A percentile compares a stretch with the other conserved stretches of the same genome.
Conservation (phyloP, 2,113 vertebrate species). For the Seriola dumerili region DNA sequence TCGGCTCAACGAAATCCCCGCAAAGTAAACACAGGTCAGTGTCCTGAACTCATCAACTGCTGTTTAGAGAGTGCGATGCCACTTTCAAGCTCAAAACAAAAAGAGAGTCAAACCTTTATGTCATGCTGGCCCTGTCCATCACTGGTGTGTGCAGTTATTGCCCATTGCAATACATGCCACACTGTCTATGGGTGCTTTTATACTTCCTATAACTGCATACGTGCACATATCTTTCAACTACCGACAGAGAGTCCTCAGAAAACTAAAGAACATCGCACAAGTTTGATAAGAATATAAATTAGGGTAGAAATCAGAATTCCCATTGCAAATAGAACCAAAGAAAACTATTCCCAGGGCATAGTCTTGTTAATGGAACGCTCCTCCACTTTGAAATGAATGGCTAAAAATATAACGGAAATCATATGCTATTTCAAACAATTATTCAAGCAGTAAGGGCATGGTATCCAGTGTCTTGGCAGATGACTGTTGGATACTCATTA, state of each 20-base stretch:
- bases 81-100: slow-evolving; percentile 21
- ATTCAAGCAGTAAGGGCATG: slow-evolving; percentile 27
- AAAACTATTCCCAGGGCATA: slow-evolving; percentile 49
- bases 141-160: not conserved
- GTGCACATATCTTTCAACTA: not conserved
- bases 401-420: slow-evolving; percentile 68
- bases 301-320: slow-evolving; percentile 31
- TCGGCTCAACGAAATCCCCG: slow-evolving; percentile 1
- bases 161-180: not conserved
- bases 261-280: not conserved
- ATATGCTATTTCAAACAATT: slow-evolving; percentile 32
- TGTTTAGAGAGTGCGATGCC: slow-evolving; percentile 16
- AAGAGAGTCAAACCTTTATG: not conserved
- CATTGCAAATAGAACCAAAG: slow-evolving; percentile 25
- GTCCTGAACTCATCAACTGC: slow-evolving; percentile 13
- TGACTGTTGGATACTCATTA: not conserved
- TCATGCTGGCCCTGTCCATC: not conserved
- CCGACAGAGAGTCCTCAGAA: not conserved
- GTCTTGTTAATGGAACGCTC: slow-evolving; percentile 59
- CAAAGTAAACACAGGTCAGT: not conserved
- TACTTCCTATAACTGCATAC: not conserved
- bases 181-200: not conserved
- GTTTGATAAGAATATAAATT: slow-evolving; percentile 21
- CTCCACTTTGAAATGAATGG: slow-evolving; percentile 42
- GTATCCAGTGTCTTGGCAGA: slow-evolving; percentile 27